These are phyloP conservation scores for Cherax destructor DNA, from an alignment of 1,140 invertebrate species.

Conservation along the genomic window DNA sequence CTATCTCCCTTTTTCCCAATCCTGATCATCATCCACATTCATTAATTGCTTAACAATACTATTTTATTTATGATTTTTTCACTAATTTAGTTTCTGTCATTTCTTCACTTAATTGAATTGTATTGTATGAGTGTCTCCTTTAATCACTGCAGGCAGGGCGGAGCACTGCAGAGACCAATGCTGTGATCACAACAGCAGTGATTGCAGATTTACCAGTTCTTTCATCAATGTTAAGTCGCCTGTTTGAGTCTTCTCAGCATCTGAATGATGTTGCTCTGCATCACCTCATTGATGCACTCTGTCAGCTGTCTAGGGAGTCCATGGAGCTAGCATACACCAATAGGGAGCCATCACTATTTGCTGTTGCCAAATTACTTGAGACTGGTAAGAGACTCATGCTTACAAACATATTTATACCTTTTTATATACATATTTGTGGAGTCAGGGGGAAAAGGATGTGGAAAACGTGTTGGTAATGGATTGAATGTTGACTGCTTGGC, in stretches of 20 bases:
- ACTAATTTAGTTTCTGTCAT: no score
- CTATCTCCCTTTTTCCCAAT: no score
- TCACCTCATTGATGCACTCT: slow-evolving; percentile 96
- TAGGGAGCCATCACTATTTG: slow-evolving; percentile 97
- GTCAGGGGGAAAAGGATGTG: neutral
- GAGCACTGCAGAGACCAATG: slow-evolving; percentile 85
- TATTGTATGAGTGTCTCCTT: neutral
- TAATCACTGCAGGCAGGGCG: slow-evolving; percentile 74
- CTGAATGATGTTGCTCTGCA: slow-evolving; percentile 96
- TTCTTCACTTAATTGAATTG: neutral
- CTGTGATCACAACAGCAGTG: slow-evolving; percentile 95
- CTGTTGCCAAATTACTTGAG: slow-evolving; percentile 97
- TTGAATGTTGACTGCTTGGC: no score
- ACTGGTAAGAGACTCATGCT: slow-evolving; percentile 80
- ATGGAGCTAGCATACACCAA: slow-evolving; percentile 98
- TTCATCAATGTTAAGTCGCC: slow-evolving; percentile 92
- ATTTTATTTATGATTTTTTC: no score
- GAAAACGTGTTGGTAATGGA: no score
- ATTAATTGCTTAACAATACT: no score
- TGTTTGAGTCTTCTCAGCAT: slow-evolving; percentile 96
- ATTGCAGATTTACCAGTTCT: slow-evolving; percentile 96
- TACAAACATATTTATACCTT: neutral
- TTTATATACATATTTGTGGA: neutral
- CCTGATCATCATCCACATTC: no score
- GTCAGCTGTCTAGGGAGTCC: slow-evolving; percentile 96